Percentiles rank a stretch among this genome's conserved stretches.
These are phyloP conservation scores for Lytechinus pictus DNA, from an alignment of 35 echinoderm and acorn worm genomes.

Conservation along the genomic window DNA sequence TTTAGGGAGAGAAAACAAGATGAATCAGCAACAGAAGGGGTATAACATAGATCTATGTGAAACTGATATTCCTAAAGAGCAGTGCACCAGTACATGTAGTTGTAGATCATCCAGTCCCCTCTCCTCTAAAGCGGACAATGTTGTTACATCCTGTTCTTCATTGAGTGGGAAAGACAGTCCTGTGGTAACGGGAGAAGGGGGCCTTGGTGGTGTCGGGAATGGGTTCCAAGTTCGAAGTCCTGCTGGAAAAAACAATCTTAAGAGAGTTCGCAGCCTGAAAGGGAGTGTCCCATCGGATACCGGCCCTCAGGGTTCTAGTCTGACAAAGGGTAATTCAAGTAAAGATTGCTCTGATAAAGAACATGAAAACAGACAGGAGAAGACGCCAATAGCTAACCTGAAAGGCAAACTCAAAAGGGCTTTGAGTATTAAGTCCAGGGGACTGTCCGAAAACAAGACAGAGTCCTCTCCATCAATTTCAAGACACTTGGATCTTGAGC, in stretches of 20 bases:
- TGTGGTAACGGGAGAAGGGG: neutral
- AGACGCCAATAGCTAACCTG: neutral
- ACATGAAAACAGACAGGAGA: neutral
- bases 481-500: neutral
- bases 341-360: neutral
- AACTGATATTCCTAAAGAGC: neutral
- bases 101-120: neutral
- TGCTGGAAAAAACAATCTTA: neutral
- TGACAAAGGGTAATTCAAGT: neutral
- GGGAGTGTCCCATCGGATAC: neutral
- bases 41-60: neutral
- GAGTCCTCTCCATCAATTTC: neutral
- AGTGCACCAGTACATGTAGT: neutral
- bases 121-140: neutral
- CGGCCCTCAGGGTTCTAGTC: neutral
- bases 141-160: neutral
- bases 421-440: neutral
- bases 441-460: neutral
- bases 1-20: neutral
- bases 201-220: neutral
- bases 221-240: neutral
- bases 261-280: conserved; percentile 37
- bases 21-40: neutral
- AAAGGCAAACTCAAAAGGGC: neutral
- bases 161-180: neutral